These are phyloP conservation scores for Cataglyphis cursor DNA, from an alignment of 2,888 invertebrate species.

Conservation along the genomic window DNA sequence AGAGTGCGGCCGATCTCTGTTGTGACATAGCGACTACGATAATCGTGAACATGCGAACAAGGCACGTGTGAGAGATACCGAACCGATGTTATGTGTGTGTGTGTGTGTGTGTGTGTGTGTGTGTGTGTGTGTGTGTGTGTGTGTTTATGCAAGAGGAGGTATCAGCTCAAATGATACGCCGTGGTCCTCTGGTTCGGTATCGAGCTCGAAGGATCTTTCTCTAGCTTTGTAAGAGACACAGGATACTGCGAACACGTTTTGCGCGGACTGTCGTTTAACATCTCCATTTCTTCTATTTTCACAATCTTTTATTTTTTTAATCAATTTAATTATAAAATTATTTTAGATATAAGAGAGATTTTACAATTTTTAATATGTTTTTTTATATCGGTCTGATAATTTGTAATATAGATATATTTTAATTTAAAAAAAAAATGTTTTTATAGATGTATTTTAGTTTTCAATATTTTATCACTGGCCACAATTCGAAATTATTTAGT, in stretches of 20 bases:
- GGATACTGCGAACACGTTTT: neutral
- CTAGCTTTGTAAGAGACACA: neutral
- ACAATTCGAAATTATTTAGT: neutral
- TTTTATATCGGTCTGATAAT: neutral
- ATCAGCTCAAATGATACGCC: slow-evolving; percentile 29
- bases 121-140: neutral
- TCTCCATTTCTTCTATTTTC: neutral
- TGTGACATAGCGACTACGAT: slow-evolving; percentile 36
- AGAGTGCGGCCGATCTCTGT: slow-evolving; percentile 18
- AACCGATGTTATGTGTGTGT: slow-evolving; percentile 1
- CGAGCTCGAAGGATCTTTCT: slow-evolving; percentile 31
- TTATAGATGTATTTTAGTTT: neutral
- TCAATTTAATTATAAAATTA: neutral
- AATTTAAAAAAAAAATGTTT: neutral
- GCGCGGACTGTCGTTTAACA: neutral
- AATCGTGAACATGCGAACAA: slow-evolving; percentile 28
- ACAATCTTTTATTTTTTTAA: neutral
- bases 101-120: neutral
- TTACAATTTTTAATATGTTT: neutral
- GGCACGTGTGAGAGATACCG: slow-evolving; percentile 36
- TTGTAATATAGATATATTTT: neutral
- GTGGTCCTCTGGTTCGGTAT: slow-evolving; percentile 24
- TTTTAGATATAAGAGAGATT: neutral
- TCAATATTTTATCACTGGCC: neutral
- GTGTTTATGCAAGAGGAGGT: slow-evolving; percentile 7